Evolutionary conservation across 2,797 vertebrate species (phyloP), one percentile per base, ranked within the genome.

Genomic region (Bradypus variegatus): DNA sequence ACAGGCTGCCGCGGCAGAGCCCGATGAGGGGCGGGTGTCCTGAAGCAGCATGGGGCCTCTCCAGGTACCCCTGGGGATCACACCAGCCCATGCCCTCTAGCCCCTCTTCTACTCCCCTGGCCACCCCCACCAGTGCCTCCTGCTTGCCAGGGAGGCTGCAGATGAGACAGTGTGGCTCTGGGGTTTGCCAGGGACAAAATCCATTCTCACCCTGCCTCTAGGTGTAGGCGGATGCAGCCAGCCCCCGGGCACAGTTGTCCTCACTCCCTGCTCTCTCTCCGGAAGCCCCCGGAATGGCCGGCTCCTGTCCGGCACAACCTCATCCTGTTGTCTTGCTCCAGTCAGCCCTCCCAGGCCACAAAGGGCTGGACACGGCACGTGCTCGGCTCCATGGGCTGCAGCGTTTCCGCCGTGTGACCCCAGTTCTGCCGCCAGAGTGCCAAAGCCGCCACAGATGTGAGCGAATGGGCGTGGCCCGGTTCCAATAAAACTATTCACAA

Each of bases 151-250:
- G 69, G 18, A 84, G 72, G 69, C 95, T 92, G 67, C 67, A 70
- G 81, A n/a, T 88, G 82, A 88, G 85, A 90, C 93, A n/a, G 31
- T 36, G 36, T 65, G 94, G 85, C 92, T 94, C 92, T 94, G 90
- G 91, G 93, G 91, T 85, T 87, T 62, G 14, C 94, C 91, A 55
- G 80, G 29, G 65, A 48, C 60, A 90, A 94, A 86, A 73, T 58
- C 81, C 86, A 23, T 85, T 94, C 88, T 94, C 94, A 83, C 92
- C 87, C 89, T 76, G 85, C 94, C 95, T 91, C 67, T 92, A 50
- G 50, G 78, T 2, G 13, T 36, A 81, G 67, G 21, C 73, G 29
- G 41, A 85, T 1, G 0, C 79, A 23, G 48, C 76, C 87, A 45
- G 81, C 91, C 25, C 91, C 94, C 91, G 92, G 90, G 94, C 94